Evolutionary conservation across 2,888 invertebrate species (phyloP), one percentile per base, ranked within the genome.

Genomic region (Eubasilissa splendida): DNA sequence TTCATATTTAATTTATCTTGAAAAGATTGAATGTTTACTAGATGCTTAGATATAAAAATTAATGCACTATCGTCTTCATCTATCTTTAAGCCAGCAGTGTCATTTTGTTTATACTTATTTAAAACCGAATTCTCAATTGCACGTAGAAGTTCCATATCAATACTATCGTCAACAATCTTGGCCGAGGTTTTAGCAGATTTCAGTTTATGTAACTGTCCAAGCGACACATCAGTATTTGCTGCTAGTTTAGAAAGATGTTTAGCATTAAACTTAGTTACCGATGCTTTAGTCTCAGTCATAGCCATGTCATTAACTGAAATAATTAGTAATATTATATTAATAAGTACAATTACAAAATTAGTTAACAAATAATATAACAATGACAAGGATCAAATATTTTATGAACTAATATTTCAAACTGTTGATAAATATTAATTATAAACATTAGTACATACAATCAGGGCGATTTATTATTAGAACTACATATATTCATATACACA

Each of bases 171-270:
- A 60, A 85, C 84, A 7, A 68, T 52, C 68, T 42, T 68, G 9
- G 52, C 22, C 50, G 68, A n/a, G 4, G 31, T 53, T 54, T 71
- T 71, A 33, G 71, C 0, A 31, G 84, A 85, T 81, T 91, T 92
- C 31, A 93, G 86, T 86, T 92, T 92, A 85, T 93, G 91, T 4
- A 93, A 86, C 85, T 93, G 91, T 59, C 92, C 91, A 58, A 93
- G 87, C 66, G 91, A 90, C 0, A 92, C 86, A 85, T 90, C 90
- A 68, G 91, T 86, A 87, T 92, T 88, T 84, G 91, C 86, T 0
- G 94, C 92, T 79, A 95, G 90, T 83, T 93, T 90, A 12, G 94
- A 92, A 5, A 96, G 87, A 85, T 95, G 93, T 76, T 91, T 90
- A 7, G 94, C 92, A 85, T 91, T 93, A 54, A 96, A 87, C 85